Conservation (phyloP, 2,888 invertebrate genomes). For the Cosmorhoe ocellata region DNA sequence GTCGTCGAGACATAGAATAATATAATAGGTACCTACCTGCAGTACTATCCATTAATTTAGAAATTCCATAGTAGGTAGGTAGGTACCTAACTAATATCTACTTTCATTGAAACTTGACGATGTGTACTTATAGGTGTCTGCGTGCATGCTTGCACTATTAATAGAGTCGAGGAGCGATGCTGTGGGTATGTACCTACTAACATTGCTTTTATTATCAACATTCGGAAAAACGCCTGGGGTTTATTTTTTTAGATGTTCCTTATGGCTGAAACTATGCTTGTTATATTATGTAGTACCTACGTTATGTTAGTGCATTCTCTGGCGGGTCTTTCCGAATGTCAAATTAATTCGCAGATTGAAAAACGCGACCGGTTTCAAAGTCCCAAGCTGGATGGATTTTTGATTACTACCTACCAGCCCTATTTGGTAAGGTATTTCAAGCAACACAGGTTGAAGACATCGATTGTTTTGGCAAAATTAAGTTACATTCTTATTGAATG, state of each 20-base stretch:
- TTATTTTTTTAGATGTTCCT: background rate
- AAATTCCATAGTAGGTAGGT: too few relatives aligned
- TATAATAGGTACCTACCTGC: too few relatives aligned
- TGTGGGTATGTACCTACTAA: too few relatives aligned
- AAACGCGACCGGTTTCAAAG: slow-evolving; percentile 8
- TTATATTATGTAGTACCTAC: too few relatives aligned
- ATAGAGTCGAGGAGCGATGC: slow-evolving; percentile 25
- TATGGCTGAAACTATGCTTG: too few relatives aligned
- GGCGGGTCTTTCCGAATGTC: background rate
- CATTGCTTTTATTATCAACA: slow-evolving; percentile 14
- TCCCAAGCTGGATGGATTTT: slow-evolving; percentile 13
- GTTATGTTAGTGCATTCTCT: too few relatives aligned
- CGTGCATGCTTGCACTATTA: slow-evolving; percentile 29
- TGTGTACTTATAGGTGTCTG: slow-evolving; percentile 19
- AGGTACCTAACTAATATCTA: too few relatives aligned
- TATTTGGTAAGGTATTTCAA: slow-evolving; percentile 17
- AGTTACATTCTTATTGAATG: slow-evolving; percentile 11
- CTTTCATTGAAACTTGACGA: slow-evolving; percentile 26
- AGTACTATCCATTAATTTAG: too few relatives aligned
- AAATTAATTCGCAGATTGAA: slow-evolving; percentile 7
- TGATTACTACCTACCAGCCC: slow-evolving; percentile 1
- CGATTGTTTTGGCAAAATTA: slow-evolving; percentile 13
- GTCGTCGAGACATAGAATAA: too few relatives aligned
- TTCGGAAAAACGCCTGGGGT: slow-evolving; percentile 1
- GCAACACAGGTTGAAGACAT: slow-evolving; percentile 11